A percentile compares a stretch with the other conserved stretches of the same genome.
These are phyloP conservation scores for Hofmannophila pseudospretella DNA, from an alignment of 2,888 invertebrate genomes.

Conservation along the genomic window DNA sequence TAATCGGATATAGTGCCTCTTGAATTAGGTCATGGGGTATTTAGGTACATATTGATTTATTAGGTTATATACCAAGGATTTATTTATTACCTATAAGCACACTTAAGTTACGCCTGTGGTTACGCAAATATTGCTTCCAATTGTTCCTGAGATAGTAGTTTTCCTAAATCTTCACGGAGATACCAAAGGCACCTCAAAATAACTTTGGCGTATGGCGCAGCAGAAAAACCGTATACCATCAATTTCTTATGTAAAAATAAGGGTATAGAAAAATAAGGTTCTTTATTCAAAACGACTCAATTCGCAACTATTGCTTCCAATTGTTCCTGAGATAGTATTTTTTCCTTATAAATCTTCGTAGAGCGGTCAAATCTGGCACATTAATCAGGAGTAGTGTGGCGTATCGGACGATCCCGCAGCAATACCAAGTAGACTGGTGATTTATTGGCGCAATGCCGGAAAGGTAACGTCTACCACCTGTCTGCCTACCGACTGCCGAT, in stretches of 20 bases:
- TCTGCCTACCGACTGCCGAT: conserved; percentile 5
- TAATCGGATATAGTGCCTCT: conserved; percentile 1
- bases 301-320: not conserved
- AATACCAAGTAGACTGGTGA: conserved; percentile 23
- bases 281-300: not conserved
- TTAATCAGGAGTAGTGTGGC: conserved; percentile 20
- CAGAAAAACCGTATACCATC: conserved; percentile 18
- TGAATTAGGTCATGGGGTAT: not conserved
- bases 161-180: conserved; percentile 35
- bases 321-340: conserved; percentile 16
- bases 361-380: conserved; percentile 43
- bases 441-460: conserved; percentile 24
- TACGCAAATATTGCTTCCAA: not conserved
- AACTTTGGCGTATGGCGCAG: conserved; percentile 19
- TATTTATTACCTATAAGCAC: no score
- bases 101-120: no score
- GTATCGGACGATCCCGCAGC: conserved; percentile 19
- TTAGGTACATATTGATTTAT: no score
- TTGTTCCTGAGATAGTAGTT: conserved; percentile 16
- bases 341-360: conserved; percentile 34
- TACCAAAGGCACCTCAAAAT: conserved; percentile 41
- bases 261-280: no score
- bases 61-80: no score
- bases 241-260: no score
- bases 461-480: conserved; percentile 26